Evolutionary conservation across 1,140 invertebrate genomes (phyloP), one percentile per base, ranked within the genome.

Genomic region (Temnothorax longispinosus): DNA sequence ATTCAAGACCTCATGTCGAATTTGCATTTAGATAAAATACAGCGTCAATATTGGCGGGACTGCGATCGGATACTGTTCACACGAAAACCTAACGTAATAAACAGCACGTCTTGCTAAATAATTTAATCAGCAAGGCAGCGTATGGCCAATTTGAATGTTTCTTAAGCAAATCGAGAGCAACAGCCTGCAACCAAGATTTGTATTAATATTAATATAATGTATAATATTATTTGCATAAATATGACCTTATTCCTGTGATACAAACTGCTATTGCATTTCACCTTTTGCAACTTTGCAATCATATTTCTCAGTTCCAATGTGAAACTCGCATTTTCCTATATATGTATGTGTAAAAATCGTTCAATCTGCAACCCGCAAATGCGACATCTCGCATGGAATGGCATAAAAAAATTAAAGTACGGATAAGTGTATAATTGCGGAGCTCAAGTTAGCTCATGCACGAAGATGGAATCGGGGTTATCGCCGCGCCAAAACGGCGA

Each of bases 1-100:
- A 84, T 84, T 78, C 82, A 85, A 65, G 71, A 89, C 84, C 58
- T 27, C 69, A 18, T 13, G 64, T 64, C 58, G 13, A 76, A 87
- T 87, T 90, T 54, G 65, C 87, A 88, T 88, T 85, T 88, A 88
- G 69, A 88, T 88, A 85, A 69, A 88, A 88, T 88, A 85, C 87
- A 88, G 47, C 64, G 71, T 85, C 87, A 85, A 77, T 85, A 85
- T 85, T 74, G 78, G 78, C 56, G 72, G 15, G 52, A 47, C 47
- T 38, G 41, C 38, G 35, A 86, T 86, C 76, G 64, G 76, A 18
- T 86, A 44, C 71, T 64, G 64, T 54, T 44, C 62, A 50, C 60
- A 52, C 65, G 69, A 65, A 35, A 85, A 58, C n/a, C 64, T 58
- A 67, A 87, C 56, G 32, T 74, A 84, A 75, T 85, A 76, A 87